Evolutionary conservation across 1,140 invertebrate species (phyloP).

Genomic region (Megalonaias nervosa): DNA sequence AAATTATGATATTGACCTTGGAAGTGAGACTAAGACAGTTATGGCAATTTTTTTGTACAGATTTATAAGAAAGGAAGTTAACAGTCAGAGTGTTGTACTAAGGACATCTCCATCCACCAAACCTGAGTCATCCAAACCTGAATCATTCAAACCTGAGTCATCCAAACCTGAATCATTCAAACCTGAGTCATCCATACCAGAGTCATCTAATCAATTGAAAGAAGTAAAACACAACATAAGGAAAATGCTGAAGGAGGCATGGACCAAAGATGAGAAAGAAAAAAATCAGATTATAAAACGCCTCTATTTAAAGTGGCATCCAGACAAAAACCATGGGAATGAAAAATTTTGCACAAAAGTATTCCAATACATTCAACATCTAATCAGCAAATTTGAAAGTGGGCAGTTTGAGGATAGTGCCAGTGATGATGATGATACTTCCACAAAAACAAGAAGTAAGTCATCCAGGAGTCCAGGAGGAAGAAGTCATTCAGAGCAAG

Average conservation of each 20-base stretch:
- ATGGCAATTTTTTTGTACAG: constrained; percentile 46
- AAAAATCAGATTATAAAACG: constrained; percentile 57
- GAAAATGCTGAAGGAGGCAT: constrained; percentile 44
- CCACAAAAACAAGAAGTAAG: background rate
- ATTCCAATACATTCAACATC: constrained; percentile 43
- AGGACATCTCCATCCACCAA: background rate
- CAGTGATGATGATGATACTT: constrained; percentile 23
- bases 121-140: too few relatives aligned
- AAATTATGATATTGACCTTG: constrained; percentile 48
- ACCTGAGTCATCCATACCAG: too few relatives aligned
- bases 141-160: too few relatives aligned
- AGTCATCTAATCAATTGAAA: constrained; percentile 7
- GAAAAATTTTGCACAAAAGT: constrained; percentile 52
- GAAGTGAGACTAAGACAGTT: constrained; percentile 37
- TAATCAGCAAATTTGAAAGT: constrained; percentile 28
- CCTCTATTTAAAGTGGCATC: constrained; percentile 62
- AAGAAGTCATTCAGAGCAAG: too few relatives aligned
- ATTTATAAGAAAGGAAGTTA: constrained; percentile 36
- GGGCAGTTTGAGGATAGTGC: constrained; percentile 12
- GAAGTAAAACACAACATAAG: constrained; percentile 40
- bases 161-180: too few relatives aligned
- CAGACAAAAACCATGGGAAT: constrained; percentile 60
- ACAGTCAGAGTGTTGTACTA: background rate
- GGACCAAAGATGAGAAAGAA: constrained; percentile 40
- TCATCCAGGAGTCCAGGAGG: background rate